Percentiles rank a stretch among this genome's conserved stretches.
These are phyloP conservation scores for Paralichthys olivaceus DNA, from an alignment of 2,113 vertebrate species.

Conservation along the genomic window DNA sequence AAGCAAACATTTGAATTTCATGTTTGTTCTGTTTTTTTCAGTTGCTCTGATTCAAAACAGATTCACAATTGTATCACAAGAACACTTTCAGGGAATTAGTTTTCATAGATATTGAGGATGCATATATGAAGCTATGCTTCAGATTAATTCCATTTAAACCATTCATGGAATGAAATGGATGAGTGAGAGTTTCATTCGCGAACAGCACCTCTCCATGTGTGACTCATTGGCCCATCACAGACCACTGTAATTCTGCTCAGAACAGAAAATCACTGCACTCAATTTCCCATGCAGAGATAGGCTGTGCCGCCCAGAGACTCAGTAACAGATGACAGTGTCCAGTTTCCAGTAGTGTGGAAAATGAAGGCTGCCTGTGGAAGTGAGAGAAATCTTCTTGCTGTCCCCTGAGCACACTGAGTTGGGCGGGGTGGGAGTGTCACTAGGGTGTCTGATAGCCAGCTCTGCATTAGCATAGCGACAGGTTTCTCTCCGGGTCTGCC, in stretches of 20 bases:
- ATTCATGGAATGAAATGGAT: neutral
- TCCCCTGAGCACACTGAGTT: constrained; percentile 48
- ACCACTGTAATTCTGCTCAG: constrained; percentile 12
- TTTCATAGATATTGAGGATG: neutral
- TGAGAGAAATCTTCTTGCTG: constrained; percentile 60
- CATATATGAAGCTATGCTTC: neutral
- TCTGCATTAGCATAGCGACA: constrained; percentile 60
- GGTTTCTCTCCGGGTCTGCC: constrained; percentile 37
- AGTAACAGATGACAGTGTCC: constrained; percentile 76
- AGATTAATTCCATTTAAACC: neutral
- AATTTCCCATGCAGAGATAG: constrained; percentile 48
- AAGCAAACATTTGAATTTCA: neutral
- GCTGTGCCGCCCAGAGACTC: constrained; percentile 51
- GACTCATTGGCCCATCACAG: constrained; percentile 28
- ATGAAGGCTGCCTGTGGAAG: constrained; percentile 70
- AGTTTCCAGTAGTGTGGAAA: constrained; percentile 78
- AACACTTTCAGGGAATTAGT: too few species aligned
- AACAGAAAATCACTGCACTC: constrained; percentile 34
- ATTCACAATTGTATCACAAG: too few species aligned
- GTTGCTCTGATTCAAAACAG: too few species aligned
- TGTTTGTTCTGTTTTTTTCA: neutral
- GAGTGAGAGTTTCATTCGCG: constrained; percentile 11
- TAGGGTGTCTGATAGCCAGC: constrained; percentile 45
- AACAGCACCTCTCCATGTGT: constrained; percentile 26
- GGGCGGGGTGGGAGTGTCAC: constrained; percentile 38